Evolutionary conservation across 2,888 invertebrate species (phyloP).

Genomic region (Parnassius glacialis): DNA sequence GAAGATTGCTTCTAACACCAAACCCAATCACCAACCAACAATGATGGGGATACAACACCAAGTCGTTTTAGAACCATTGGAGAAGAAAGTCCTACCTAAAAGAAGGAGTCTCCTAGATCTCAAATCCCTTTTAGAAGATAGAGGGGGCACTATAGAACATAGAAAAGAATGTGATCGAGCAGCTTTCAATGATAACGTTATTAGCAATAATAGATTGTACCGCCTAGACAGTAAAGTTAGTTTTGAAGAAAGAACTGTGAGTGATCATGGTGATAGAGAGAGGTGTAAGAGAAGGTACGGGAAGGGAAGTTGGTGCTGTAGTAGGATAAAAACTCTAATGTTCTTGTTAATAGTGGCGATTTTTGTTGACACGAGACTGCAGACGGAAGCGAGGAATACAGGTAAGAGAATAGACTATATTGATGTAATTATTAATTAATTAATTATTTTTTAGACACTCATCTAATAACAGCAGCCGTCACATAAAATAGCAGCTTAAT

Average conservation of each 20-base stretch:
- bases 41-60: constrained; percentile 50
- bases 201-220: constrained; percentile 57
- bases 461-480: too few species aligned
- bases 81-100: constrained; percentile 57
- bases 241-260: constrained; percentile 41
- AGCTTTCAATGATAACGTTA: constrained; percentile 39
- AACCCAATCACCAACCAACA: constrained; percentile 40
- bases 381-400: constrained; percentile 68
- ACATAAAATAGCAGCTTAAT: too few species aligned
- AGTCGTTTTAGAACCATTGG: constrained; percentile 47
- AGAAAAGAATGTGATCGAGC: constrained; percentile 35
- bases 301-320: constrained; percentile 58
- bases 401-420: constrained; percentile 48
- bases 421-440: background rate
- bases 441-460: too few species aligned
- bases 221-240: constrained; percentile 54
- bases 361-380: constrained; percentile 54
- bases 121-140: constrained; percentile 71
- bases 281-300: constrained; percentile 51
- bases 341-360: constrained; percentile 63
- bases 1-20: constrained; percentile 34
- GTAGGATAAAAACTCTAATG: constrained; percentile 67
- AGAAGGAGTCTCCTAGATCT: constrained; percentile 65
- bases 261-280: constrained; percentile 43
- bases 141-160: constrained; percentile 56